These are phyloP conservation scores for Sphenopsis melanotis DNA, from an alignment of 2,797 vertebrate genomes.

Conservation along the genomic window DNA sequence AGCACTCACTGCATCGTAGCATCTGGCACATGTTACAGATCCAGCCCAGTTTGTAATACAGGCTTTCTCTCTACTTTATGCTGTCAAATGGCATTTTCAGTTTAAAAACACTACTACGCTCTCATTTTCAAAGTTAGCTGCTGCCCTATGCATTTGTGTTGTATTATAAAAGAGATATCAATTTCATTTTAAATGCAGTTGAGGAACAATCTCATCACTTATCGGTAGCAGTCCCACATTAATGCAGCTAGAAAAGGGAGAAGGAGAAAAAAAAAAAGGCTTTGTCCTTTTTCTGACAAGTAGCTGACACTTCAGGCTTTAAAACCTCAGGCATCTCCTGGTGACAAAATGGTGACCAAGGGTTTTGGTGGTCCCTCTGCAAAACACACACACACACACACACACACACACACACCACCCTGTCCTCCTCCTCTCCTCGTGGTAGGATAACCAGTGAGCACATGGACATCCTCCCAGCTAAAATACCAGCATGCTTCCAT, in stretches of 20 bases:
- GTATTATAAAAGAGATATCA: neutral
- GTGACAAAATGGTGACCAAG: neutral
- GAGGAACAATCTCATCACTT: neutral
- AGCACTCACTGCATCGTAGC: neutral
- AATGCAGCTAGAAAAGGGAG: neutral
- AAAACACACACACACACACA: neutral
- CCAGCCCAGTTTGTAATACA: neutral
- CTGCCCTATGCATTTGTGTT: neutral
- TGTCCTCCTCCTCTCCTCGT: neutral
- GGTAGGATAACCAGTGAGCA: neutral
- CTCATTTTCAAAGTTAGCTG: neutral
- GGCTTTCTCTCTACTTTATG: neutral
- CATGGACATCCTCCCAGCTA: neutral
- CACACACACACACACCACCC: no score
- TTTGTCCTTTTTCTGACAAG: neutral
- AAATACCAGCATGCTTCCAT: neutral
- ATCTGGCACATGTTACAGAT: neutral
- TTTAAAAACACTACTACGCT: neutral
- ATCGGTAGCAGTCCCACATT: accelerated
- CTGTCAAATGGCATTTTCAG: neutral
- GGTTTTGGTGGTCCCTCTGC: neutral
- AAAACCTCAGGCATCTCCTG: neutral
- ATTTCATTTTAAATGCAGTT: neutral
- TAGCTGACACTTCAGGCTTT: neutral
- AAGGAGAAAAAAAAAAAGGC: neutral